Conservation (phyloP, 2,113 vertebrate genomes). For the Phyllostomus hastatus region DNA sequence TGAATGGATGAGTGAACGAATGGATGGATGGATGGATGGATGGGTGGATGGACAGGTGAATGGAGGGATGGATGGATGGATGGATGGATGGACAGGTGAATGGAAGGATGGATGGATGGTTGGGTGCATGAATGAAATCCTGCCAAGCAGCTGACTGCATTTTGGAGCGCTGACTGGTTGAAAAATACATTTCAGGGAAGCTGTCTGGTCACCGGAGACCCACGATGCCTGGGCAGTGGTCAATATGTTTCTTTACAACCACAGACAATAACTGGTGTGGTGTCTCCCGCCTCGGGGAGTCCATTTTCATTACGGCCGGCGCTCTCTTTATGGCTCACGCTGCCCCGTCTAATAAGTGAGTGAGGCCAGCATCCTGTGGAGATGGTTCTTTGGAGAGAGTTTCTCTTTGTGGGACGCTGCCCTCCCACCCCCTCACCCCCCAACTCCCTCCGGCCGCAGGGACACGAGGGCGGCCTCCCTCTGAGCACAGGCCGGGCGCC, state of each 20-base stretch:
- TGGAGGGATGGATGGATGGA: neutral
- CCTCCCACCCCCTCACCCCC: neutral
- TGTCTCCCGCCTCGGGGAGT: constrained; percentile 35
- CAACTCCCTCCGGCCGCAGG: neutral
- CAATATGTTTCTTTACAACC: constrained; percentile 67
- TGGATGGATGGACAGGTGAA: too few species aligned
- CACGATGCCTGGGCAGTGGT: neutral
- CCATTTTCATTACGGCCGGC: constrained; percentile 47
- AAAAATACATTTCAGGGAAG: neutral
- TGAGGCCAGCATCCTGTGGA: neutral
- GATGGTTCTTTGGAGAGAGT: constrained; percentile 10
- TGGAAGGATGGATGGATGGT: neutral
- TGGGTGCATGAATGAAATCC: neutral
- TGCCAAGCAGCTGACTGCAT: neutral
- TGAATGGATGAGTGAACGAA: neutral
- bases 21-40: too few species aligned
- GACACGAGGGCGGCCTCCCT: neutral
- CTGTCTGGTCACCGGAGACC: constrained; percentile 41
- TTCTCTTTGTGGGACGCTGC: neutral
- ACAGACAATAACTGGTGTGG: constrained; percentile 50
- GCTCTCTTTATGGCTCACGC: constrained; percentile 41
- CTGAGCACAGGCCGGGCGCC: too few species aligned
- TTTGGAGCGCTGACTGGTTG: neutral
- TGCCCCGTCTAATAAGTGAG: constrained; percentile 57
- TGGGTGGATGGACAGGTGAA: too few species aligned